phyloP scores from a whole-genome alignment of 1,140 invertebrate species.

The Eubasilissa regina region DNA sequence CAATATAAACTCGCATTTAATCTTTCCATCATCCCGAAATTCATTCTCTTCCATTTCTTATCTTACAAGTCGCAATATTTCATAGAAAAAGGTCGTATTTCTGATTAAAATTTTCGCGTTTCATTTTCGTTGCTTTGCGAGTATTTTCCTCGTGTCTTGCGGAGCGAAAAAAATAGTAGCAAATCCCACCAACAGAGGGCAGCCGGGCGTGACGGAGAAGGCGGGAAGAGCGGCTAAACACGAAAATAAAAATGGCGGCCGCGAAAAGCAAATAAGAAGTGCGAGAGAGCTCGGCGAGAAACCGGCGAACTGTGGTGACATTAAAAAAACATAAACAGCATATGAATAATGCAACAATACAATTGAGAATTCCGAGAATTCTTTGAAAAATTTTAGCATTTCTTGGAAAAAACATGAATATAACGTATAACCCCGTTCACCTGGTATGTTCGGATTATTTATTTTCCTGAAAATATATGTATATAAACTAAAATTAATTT shows the following conservation, averaged over 20 bases:
- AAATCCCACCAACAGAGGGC: slow-evolving; percentile 28
- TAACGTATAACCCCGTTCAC: too few species aligned
- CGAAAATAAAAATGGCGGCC: slow-evolving; percentile 44
- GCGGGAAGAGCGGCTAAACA: slow-evolving; percentile 29
- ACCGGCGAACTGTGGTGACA: slow-evolving; percentile 53
- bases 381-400: slow-evolving; percentile 1
- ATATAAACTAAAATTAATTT: too few species aligned
- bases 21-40: too few species aligned
- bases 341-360: slow-evolving; percentile 53
- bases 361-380: slow-evolving; percentile 17
- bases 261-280: slow-evolving; percentile 46
- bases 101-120: slow-evolving; percentile 16
- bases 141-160: slow-evolving; percentile 10
- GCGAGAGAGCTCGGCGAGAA: slow-evolving; percentile 46
- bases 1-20: too few species aligned
- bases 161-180: slow-evolving; percentile 29
- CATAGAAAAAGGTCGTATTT: background rate
- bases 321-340: slow-evolving; percentile 51
- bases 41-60: background rate
- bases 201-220: slow-evolving; percentile 25
- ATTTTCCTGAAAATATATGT: too few species aligned
- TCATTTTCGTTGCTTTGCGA: background rate
- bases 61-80: background rate
- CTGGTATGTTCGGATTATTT: too few species aligned
- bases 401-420: background rate